phyloP scores from a whole-genome alignment of 2,797 vertebrate genomes.

The Nasua narica region DNA sequence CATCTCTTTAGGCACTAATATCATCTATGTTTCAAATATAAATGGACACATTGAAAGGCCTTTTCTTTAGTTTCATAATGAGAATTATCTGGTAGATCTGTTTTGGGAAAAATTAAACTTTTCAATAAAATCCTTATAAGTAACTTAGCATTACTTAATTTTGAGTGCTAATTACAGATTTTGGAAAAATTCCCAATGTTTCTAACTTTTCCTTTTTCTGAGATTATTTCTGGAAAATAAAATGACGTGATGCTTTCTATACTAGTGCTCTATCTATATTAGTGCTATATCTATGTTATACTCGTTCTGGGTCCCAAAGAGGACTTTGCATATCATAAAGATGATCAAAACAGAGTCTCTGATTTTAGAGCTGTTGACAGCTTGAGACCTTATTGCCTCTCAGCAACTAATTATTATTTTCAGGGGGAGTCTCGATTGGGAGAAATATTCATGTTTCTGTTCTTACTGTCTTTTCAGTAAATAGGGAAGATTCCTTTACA shows the following conservation, averaged over 20 bases:
- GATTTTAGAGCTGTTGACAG: constrained; percentile 78
- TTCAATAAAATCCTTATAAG: background rate
- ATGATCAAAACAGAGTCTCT: constrained; percentile 68
- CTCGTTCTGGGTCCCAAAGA: constrained; percentile 53
- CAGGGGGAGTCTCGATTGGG: constrained; percentile 68
- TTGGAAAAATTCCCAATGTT: background rate
- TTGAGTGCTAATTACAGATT: background rate
- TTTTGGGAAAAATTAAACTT: background rate
- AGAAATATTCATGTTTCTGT: constrained; percentile 71
- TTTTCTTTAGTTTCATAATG: constrained; percentile 21
- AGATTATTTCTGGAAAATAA: background rate
- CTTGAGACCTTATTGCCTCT: constrained; percentile 73
- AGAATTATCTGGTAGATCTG: background rate
- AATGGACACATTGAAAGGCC: background rate
- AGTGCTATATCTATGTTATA: constrained; percentile 36
- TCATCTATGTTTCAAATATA: constrained; percentile 20
- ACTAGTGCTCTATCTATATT: background rate
- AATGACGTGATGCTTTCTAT: constrained; percentile 26
- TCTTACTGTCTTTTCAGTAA: constrained; percentile 71
- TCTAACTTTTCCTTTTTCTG: background rate
- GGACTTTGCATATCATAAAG: constrained; percentile 73
- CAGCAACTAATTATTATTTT: constrained; percentile 82
- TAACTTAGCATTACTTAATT: background rate
- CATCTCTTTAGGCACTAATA: background rate
- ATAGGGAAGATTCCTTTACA: constrained; percentile 69